A percentile compares a stretch with the other conserved stretches of the same genome.
Evolutionary conservation across 2,888 invertebrate species (phyloP).

Genomic region (Nymphalis polychloros): DNA sequence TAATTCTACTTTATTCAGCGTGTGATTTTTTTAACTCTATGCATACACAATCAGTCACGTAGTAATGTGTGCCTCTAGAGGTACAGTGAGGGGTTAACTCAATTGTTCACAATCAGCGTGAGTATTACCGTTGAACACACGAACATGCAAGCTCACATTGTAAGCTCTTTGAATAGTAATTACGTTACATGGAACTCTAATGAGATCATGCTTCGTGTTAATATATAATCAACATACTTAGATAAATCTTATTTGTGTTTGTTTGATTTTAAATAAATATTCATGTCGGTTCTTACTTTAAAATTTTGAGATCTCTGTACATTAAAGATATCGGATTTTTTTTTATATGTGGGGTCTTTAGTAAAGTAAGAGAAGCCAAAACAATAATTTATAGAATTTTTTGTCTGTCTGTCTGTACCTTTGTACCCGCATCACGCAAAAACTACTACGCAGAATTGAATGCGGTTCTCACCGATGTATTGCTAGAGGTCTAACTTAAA

Average conservation of each 20-base stretch:
- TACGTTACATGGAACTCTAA: slow-evolving; percentile 26
- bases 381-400: no score
- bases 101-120: slow-evolving; percentile 52
- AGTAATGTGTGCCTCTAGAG: slow-evolving; percentile 34
- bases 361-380: no score
- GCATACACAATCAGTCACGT: slow-evolving; percentile 27
- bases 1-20: neutral
- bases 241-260: neutral
- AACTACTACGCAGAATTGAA: no score
- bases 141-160: slow-evolving; percentile 40
- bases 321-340: no score
- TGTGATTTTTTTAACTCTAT: slow-evolving; percentile 8
- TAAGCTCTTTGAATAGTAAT: slow-evolving; percentile 48
- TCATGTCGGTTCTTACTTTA: no score
- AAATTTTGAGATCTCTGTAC: no score
- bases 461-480: no score
- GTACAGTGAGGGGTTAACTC: slow-evolving; percentile 39
- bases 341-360: no score
- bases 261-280: neutral
- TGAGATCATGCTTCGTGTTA: slow-evolving; percentile 11
- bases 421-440: no score
- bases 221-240: slow-evolving; percentile 1
- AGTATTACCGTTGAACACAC: slow-evolving; percentile 52
- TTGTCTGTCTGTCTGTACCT: no score
- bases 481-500: no score